Percentiles rank a stretch among this genome's conserved stretches.
Conservation (phyloP, 2,113 vertebrate genomes). For the Falco punctatus region DNA sequence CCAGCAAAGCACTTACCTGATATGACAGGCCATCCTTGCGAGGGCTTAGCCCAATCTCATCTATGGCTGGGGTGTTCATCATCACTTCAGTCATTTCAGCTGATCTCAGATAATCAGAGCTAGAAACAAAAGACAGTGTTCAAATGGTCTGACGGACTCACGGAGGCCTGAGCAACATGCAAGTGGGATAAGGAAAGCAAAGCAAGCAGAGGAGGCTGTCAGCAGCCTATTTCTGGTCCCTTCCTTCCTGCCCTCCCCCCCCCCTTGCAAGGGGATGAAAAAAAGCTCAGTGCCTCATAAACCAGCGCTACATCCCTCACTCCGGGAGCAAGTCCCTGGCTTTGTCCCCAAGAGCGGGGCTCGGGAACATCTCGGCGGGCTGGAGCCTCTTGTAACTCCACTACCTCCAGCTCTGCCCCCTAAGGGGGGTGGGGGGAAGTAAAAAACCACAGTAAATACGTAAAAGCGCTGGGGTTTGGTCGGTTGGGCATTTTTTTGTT, state of each 20-base stretch:
- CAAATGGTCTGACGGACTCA: neutral
- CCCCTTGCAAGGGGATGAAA: neutral
- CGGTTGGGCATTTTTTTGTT: too few species aligned
- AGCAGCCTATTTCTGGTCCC: neutral
- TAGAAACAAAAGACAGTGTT: conserved; percentile 66
- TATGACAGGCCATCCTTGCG: conserved; percentile 93
- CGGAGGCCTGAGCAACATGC: neutral
- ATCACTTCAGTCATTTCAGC: conserved; percentile 97
- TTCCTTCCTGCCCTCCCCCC: neutral
- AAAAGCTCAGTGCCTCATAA: neutral
- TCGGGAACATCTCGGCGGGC: neutral
- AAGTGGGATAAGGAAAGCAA: neutral
- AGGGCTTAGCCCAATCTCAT: conserved; percentile 91
- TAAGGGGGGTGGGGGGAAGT: neutral
- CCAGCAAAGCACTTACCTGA: conserved; percentile 79
- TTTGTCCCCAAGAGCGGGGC: neutral
- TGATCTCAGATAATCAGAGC: conserved; percentile 88
- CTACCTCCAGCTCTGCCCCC: neutral
- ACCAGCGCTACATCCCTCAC: neutral
- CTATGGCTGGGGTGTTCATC: conserved; percentile 91
- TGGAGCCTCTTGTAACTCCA: neutral
- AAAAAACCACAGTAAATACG: neutral
- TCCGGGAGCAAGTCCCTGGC: neutral
- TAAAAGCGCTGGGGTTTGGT: neutral
- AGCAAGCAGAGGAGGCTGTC: neutral